A percentile compares a stretch with the other conserved stretches of the same genome.
phyloP scores from a whole-genome alignment of 2,113 vertebrate species.

The Hemicordylus capensis region DNA sequence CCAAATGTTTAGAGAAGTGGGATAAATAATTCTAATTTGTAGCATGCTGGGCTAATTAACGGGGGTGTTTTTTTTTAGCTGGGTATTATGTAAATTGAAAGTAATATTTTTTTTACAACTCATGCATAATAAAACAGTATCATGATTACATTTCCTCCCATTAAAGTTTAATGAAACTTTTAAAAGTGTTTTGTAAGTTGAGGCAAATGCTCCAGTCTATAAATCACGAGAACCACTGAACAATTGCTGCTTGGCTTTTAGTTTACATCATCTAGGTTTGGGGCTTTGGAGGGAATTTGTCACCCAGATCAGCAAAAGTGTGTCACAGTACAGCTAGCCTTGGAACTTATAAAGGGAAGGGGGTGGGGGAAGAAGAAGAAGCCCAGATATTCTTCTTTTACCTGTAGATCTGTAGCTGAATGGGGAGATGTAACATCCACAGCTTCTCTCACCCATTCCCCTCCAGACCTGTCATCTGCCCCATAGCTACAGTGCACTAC shows the following conservation, averaged over 20 bases:
- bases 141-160: conserved; percentile 60
- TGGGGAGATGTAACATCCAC: background rate
- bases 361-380: background rate
- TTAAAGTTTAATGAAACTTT: conserved; percentile 60
- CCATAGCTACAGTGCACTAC: background rate
- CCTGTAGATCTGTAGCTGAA: background rate
- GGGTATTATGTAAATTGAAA: conserved; percentile 59
- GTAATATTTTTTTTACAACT: conserved; percentile 41
- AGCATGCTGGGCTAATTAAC: conserved; percentile 27
- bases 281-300: background rate
- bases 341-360: background rate
- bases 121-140: conserved; percentile 56
- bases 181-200: conserved; percentile 53
- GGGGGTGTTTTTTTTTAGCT: conserved; percentile 24
- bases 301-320: background rate
- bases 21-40: conserved; percentile 50
- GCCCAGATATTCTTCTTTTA: background rate
- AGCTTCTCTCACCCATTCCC: background rate
- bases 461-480: background rate
- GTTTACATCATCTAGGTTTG: conserved; percentile 7
- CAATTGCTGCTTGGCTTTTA: conserved; percentile 41
- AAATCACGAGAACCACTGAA: conserved; percentile 50
- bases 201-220: conserved; percentile 12
- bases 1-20: conserved; percentile 30
- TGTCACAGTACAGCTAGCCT: background rate